These are phyloP conservation scores for Epinephelus awoara DNA, from an alignment of 2,797 vertebrate genomes.

Conservation along the genomic window DNA sequence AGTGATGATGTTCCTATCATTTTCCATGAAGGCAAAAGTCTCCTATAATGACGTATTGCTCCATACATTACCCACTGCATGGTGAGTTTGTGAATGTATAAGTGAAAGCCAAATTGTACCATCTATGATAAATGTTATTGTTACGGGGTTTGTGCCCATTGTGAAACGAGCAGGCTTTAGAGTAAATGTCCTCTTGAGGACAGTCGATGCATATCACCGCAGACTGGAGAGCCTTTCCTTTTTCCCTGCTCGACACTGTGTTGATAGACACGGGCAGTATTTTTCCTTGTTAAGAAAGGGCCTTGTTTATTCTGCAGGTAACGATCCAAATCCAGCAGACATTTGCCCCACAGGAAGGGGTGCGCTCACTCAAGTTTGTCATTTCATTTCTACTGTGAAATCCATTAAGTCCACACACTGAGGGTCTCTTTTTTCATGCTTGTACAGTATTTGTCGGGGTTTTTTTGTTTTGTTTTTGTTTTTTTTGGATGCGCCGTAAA, in stretches of 20 bases:
- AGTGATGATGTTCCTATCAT: not conserved
- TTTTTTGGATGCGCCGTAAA: slow-evolving; percentile 36
- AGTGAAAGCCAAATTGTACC: slow-evolving; percentile 21
- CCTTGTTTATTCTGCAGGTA: slow-evolving; percentile 88
- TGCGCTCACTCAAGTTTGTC: slow-evolving; percentile 86
- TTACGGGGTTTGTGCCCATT: slow-evolving; percentile 54
- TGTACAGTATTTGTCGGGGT: slow-evolving; percentile 60
- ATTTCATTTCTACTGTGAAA: slow-evolving; percentile 88
- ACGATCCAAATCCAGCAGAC: slow-evolving; percentile 86
- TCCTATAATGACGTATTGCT: slow-evolving; percentile 23
- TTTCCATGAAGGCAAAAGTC: not conserved
- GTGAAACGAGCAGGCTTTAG: slow-evolving; percentile 59
- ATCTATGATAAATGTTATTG: slow-evolving; percentile 68
- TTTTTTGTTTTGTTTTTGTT: slow-evolving; percentile 2
- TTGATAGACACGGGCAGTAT: slow-evolving; percentile 85
- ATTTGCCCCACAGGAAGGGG: slow-evolving; percentile 86
- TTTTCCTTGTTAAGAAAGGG: slow-evolving; percentile 84
- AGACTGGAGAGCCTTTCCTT: slow-evolving; percentile 75
- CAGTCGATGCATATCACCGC: slow-evolving; percentile 79
- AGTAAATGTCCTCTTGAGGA: slow-evolving; percentile 82
- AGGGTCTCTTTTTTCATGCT: slow-evolving; percentile 69
- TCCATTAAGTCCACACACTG: slow-evolving; percentile 83
- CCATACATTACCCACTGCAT: not conserved
- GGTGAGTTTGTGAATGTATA: slow-evolving; percentile 32
- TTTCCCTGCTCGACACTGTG: slow-evolving; percentile 68